Percentiles rank a stretch among this genome's conserved stretches.
These are phyloP conservation scores for Barnardius zonarius DNA, from an alignment of 2,113 vertebrate species.

Conservation along the genomic window DNA sequence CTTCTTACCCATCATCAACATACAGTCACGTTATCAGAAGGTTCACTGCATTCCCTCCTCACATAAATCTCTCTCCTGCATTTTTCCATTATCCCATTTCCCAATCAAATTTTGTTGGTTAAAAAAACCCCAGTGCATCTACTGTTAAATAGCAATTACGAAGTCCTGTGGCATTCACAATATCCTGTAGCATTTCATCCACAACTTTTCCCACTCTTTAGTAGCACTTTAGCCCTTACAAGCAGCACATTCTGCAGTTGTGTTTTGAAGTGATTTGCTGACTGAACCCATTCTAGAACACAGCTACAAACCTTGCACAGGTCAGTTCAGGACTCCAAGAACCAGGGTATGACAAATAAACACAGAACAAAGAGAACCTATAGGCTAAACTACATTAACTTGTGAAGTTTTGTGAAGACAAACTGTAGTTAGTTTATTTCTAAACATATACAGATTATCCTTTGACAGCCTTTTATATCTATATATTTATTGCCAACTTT, in stretches of 20 bases:
- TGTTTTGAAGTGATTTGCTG: not conserved
- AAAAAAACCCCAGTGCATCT: not conserved
- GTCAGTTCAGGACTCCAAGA: constrained; percentile 10
- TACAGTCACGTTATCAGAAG: not conserved
- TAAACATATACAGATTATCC: not conserved
- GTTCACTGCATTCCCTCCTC: not conserved
- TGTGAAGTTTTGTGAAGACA: not conserved
- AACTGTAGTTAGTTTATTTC: not conserved
- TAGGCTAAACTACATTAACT: not conserved
- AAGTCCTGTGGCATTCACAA: not conserved
- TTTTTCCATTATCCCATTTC: not conserved
- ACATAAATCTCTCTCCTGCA: not conserved
- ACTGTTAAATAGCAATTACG: not conserved
- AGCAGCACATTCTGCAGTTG: not conserved
- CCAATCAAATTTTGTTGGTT: not conserved
- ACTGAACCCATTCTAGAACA: not conserved
- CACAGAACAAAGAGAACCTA: not conserved
- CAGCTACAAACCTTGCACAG: not conserved
- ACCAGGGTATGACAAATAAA: constrained; percentile 1
- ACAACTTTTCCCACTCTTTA: not conserved
- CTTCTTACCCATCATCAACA: not conserved
- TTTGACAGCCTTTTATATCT: not conserved
- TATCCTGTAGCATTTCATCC: not conserved
- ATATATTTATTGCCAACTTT: not conserved
- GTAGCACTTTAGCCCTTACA: not conserved